Evolutionary conservation across 2,797 vertebrate species (phyloP), one percentile per base, ranked within the genome.

Genomic region (Diplodus sargus): DNA sequence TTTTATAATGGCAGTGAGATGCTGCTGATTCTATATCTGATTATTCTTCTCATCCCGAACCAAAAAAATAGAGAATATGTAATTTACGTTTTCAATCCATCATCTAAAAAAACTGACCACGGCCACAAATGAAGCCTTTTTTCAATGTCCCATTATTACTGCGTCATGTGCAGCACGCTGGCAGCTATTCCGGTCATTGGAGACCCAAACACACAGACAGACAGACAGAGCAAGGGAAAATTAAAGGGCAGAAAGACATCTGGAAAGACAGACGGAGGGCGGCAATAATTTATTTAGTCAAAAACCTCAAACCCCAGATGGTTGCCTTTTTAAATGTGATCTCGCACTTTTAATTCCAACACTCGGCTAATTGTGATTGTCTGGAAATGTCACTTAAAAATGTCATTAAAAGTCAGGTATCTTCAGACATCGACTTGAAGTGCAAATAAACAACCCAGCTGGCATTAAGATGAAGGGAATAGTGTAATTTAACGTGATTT

Each of bases 261-360:
- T 91, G 88, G 86, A 88, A 84, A 87, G 86, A 85, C 87, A 91
- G 88, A 92, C 63, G 77, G 84, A 84, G 79, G 76, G 25, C 78
- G 78, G 88, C 75, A 91, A 92, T 91, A 82, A 90, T 91, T 91
- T 70, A 90, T 92, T 92, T 88, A 5, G 30, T 89, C 75, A 81
- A 85, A 87, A 34, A 28, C 81, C 81, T 85, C 83, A 77, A 85
- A 77, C 75, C 79, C 78, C 88, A 89, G 88, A 90, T 91, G 89
- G 85, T 79, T 85, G 76, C 65, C 87, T 79, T 82, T 90, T 89
- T 78, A 90, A 87, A 90, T 87, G 81, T 78, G 78, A 87, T 82
- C 82, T 86, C 43, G 57, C 85, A 85, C 76, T 92, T 86, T 74
- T 86, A 83, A 90, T 88, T 90, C 80, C 60, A 80, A 72, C 66